Evolutionary conservation across 2,113 vertebrate species (phyloP), one percentile per base, ranked within the genome.

Genomic region (Rhinoptilus africanus): DNA sequence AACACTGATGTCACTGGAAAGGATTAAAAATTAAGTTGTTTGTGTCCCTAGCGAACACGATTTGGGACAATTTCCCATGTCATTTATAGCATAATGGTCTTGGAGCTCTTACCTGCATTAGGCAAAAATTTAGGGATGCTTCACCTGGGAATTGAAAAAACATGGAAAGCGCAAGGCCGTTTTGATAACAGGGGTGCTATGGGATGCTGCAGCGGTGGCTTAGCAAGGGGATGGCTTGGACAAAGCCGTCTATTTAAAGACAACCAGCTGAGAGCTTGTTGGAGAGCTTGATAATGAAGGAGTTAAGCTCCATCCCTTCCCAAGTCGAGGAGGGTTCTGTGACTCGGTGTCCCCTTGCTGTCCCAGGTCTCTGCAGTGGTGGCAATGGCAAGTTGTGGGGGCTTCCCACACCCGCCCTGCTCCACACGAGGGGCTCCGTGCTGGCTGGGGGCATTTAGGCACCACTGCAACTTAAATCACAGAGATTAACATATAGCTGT

Each of bases 361-460:
- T 86, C 74, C 62, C 73, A 41, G 26, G 28, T 43, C 28, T 51
- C 32, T 47, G 1, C 8, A 0, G 1, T 2, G 53, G 48, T 62
- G 45, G 11, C 39, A 68, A 15, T 0, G 2, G 3, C 0, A 8
- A 43, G 22, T 17, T 45, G n/a, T 0, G 1, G 18, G 39, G 22
- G 3, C 35, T 79, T 35, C 54, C 26, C 6, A 2, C 0, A 1
- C 34, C 28, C 8, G 1, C 15, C 43, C 41, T 6, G 10, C 5
- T 34, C 39, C 0, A 0, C 24, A 3, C 0, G 2, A n/a, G 11
- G 19, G 28, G 21, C 48, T 76, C 37, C 3, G 0, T 1, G 17
- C 57, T 50, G 59, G 41, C 54, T 43, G 34, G 19, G 56, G 71
- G 41, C 53, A 23, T 91, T 82, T 85, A 50, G 67, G 75, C 67